phyloP scores from a whole-genome alignment of 2,113 vertebrate genomes.

The Oryzias javanicus region DNA sequence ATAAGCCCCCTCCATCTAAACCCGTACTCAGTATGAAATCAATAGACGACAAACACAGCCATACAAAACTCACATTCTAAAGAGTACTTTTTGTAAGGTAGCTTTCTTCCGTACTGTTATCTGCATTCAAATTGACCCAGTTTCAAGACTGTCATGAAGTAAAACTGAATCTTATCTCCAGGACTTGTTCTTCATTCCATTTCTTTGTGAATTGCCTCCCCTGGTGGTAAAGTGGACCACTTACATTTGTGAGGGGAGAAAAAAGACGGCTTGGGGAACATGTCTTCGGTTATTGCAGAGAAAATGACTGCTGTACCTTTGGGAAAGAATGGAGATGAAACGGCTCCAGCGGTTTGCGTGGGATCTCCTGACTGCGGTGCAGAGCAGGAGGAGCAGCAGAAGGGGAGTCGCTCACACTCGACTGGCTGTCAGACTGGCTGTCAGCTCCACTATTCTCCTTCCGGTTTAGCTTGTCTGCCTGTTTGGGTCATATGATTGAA shows the following conservation, averaged over 20 bases:
- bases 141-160: too few relatives aligned
- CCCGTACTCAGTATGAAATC: too few relatives aligned
- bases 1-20: too few relatives aligned
- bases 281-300: neutral
- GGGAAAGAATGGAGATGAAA: constrained; percentile 77
- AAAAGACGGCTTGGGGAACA: too few relatives aligned
- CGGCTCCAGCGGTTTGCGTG: constrained; percentile 68
- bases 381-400: constrained; percentile 60
- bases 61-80: too few relatives aligned
- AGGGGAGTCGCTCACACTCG: constrained; percentile 70
- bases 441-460: constrained; percentile 70
- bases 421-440: constrained; percentile 72
- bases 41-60: too few relatives aligned
- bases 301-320: constrained; percentile 57
- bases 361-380: constrained; percentile 71
- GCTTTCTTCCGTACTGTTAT: too few relatives aligned
- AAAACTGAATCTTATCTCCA: neutral
- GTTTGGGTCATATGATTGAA: constrained; percentile 26
- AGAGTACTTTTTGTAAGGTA: too few relatives aligned
- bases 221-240: constrained; percentile 41
- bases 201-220: constrained; percentile 52
- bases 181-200: neutral
- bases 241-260: too few relatives aligned
- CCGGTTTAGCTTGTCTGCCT: constrained; percentile 71
- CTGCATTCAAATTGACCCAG: too few relatives aligned